phyloP scores from a whole-genome alignment of 2,797 vertebrate genomes.

The Synaphobranchus kaupii region DNA sequence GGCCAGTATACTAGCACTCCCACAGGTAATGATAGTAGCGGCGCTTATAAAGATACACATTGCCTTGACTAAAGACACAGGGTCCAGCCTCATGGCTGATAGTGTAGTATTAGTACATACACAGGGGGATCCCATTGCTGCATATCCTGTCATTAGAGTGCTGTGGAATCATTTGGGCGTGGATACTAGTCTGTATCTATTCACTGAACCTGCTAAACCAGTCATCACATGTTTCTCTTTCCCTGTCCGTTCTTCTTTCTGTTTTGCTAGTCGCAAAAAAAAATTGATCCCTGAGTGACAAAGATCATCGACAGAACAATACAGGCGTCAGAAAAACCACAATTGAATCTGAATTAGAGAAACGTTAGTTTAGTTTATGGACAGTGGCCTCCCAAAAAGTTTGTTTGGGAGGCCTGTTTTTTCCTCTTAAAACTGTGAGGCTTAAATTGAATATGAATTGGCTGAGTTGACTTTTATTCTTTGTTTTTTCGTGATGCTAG shows the following conservation, averaged over 20 bases:
- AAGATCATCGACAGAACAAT: neutral
- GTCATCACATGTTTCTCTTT: conserved; percentile 19
- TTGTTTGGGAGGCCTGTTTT: too few relatives aligned
- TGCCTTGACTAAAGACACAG: neutral
- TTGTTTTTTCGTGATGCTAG: neutral
- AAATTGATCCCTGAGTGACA: neutral
- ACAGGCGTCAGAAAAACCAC: neutral
- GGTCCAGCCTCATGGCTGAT: neutral
- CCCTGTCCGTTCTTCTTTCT: conserved; percentile 10
- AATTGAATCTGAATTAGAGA: neutral
- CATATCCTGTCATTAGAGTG: conserved; percentile 45
- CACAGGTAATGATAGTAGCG: neutral
- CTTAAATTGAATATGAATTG: neutral
- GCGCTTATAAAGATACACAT: conserved; percentile 17
- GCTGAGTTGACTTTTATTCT: neutral
- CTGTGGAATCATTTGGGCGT: conserved; percentile 19
- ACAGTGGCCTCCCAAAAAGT: neutral
- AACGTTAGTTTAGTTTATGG: neutral
- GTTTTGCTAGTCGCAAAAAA: neutral
- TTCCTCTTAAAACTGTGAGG: neutral
- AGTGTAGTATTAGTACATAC: neutral
- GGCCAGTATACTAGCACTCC: neutral
- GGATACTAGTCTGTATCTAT: neutral
- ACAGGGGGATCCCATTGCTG: conserved; percentile 44
- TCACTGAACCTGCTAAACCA: conserved; percentile 3